phyloP scores from a whole-genome alignment of 1,140 invertebrate species.

The Campodea augens region DNA sequence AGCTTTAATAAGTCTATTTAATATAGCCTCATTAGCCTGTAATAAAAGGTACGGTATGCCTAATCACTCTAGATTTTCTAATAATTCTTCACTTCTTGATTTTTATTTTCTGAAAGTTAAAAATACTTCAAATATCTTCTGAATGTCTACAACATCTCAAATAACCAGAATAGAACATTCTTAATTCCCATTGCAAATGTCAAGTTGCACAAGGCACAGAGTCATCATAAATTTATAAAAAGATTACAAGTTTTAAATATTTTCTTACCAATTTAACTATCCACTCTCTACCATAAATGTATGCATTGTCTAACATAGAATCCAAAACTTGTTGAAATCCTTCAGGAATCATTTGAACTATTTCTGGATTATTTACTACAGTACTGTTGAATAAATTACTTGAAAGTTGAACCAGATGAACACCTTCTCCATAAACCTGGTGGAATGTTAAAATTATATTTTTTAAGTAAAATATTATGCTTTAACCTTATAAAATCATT shows the following conservation, averaged over 20 bases:
- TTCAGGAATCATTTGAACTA: conserved; percentile 45
- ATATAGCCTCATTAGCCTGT: too few species aligned
- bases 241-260: not conserved
- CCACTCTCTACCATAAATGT: conserved; percentile 69
- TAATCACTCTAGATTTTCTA: too few species aligned
- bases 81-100: too few species aligned
- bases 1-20: too few species aligned
- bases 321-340: conserved; percentile 60
- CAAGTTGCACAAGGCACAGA: too few species aligned
- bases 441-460: conserved; percentile 35
- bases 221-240: too few species aligned
- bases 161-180: too few species aligned
- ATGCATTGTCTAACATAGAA: conserved; percentile 76
- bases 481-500: conserved; percentile 35
- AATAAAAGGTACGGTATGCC: too few species aligned
- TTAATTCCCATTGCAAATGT: too few species aligned
- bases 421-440: conserved; percentile 87
- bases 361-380: conserved; percentile 68
- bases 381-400: conserved; percentile 79
- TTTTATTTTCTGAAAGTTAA: too few species aligned
- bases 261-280: conserved; percentile 53
- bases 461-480: conserved; percentile 24
- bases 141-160: too few species aligned
- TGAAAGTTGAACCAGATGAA: conserved; percentile 73
- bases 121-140: too few species aligned